Conservation (phyloP, 2,888 invertebrate genomes). For the Pardosa pseudoannulata region DNA sequence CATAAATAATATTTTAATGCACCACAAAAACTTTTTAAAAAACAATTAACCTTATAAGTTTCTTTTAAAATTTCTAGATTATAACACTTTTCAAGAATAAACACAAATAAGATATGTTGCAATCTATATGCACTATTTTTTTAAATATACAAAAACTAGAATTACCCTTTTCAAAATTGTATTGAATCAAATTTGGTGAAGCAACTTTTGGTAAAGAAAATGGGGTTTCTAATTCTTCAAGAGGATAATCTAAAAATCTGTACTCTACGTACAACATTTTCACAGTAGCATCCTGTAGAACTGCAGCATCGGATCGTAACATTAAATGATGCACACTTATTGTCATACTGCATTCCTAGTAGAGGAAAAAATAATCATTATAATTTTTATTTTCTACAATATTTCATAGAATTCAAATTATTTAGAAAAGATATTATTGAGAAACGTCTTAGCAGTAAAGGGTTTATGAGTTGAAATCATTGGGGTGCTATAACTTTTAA, state of each 20-base stretch:
- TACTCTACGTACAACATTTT: conserved; percentile 79
- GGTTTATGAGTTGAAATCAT: too few species aligned
- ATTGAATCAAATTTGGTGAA: conserved; percentile 77
- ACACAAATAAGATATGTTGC: background rate
- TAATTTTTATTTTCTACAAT: too few species aligned
- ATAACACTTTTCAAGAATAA: too few species aligned
- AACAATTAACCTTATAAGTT: too few species aligned
- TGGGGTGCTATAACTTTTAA: too few species aligned
- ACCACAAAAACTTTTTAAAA: too few species aligned
- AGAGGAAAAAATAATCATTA: too few species aligned
- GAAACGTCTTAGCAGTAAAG: too few species aligned
- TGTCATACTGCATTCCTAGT: conserved; percentile 23
- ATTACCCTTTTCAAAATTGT: conserved; percentile 79
- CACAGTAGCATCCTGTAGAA: conserved; percentile 75
- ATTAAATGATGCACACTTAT: conserved; percentile 37
- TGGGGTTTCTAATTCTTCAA: conserved; percentile 79
- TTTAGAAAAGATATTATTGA: too few species aligned
- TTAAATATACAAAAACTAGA: background rate
- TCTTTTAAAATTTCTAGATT: too few species aligned
- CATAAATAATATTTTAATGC: too few species aligned
- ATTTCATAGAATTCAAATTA: too few species aligned
- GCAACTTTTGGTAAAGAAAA: conserved; percentile 78
- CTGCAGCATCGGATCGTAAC: conserved; percentile 34
- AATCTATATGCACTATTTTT: background rate
- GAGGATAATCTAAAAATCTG: conserved; percentile 78